Evolutionary conservation across 1,140 invertebrate genomes (phyloP), one percentile per base, ranked within the genome.

Genomic region (Protaetia brevitarsis): DNA sequence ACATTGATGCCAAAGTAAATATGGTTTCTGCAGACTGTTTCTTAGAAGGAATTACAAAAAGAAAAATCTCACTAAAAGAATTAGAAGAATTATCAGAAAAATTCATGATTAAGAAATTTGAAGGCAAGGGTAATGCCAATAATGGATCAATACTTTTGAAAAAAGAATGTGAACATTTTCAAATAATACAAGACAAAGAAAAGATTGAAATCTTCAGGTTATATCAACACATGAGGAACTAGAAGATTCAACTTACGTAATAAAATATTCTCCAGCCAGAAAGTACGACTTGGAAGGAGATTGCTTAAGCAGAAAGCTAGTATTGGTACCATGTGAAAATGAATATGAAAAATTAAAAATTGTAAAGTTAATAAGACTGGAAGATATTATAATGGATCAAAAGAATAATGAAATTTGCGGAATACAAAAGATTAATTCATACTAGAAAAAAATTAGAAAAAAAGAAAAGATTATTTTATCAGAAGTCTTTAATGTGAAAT

Each of bases 271-370:
- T 8, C 75, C 77, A 57, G n/a, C n/a, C n/a, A 73, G 77, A 69
- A 74, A 75, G 69, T n/a, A 63, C 3, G 78, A 77, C 67, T 16
- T 67, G 57, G 76, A 77, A 77, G 76, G 76, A 37, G 76, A 79
- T 57, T 73, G 72, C 65, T 67, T 77, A 31, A 75, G 73, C 59
- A 72, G 76, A 73, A 78, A 79, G 45, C 74, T 76, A 63, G 76
- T 78, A 4, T 69, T 76, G 51, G 72, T 77, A 69, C 7, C 66
- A 57, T 29, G 70, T 75, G n/a, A 71, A 75, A 66, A 19, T 62
- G 77, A 72, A 51, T 74, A 41, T n/a, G n/a, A n/a, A n/a, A n/a
- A n/a, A n/a, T n/a, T n/a, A n/a, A n/a, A n/a, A n/a, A n/a, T n/a
- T n/a, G 66, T 76, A 5, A 77, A 77, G 61, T 58, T 74, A 37